Evolutionary conservation across 2,113 vertebrate genomes (phyloP), one percentile per base, ranked within the genome.

Genomic region (Oncorhynchus tshawytscha): DNA sequence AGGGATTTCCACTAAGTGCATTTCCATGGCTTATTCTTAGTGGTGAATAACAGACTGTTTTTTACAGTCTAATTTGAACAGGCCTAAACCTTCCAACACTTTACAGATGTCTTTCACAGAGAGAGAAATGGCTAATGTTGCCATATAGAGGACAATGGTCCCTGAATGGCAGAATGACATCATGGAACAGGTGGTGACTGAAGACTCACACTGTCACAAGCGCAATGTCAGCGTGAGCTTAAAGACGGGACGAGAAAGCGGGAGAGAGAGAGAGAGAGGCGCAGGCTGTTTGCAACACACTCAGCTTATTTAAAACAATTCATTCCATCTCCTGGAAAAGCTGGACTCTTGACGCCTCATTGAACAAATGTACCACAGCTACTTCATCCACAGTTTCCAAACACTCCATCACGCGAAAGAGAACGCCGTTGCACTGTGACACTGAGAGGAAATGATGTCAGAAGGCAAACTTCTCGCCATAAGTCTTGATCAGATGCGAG

Each of bases 291-390:
- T 78, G 76, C 82, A 82, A 86, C 81, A 80, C 77, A 86, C 73
- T 83, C 81, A 81, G 86, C 82, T 89, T 77, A 90, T 87, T 90
- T 89, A 83, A 90, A 91, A 89, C 82, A 90, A 80, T 86, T 87
- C 76, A 80, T 85, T 80, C 81, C 51, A 69, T 81, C 82, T 80
- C 70, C 74, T 76, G 72, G 75, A 88, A 87, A 89, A 91, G 79
- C 87, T 85, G 92, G 92, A 91, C 88, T 84, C 85, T 85, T 74
- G 85, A 89, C 72, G 87, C 84, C 86, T 91, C 91, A 93, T 93
- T 92, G 89, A 88, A 82, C 89, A 88, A 90, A 89, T 84, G 86
- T 87, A 86, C 86, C 86, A 90, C 82, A 83, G 80, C 82, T 70
- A 80, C 74, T 87, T 88, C 25, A 74, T 84, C 79, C 82, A 80